A percentile compares a stretch with the other conserved stretches of the same genome.
phyloP scores from a whole-genome alignment of 2,797 vertebrate genomes.

The Clarias fuscus region DNA sequence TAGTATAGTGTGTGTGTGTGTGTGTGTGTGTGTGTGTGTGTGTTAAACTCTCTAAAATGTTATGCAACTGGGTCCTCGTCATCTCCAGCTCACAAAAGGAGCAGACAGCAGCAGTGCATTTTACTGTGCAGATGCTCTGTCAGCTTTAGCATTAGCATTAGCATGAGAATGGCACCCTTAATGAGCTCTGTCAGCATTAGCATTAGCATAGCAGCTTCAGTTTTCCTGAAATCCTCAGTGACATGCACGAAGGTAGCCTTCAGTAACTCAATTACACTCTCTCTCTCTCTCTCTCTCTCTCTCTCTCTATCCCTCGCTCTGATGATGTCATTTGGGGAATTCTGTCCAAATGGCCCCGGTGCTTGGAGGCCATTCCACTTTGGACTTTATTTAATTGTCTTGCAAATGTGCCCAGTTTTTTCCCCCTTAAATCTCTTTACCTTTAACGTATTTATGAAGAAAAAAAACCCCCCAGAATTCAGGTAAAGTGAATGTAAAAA shows the following conservation, averaged over 20 bases:
- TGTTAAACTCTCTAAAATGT: too few relatives aligned
- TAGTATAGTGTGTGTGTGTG: background rate
- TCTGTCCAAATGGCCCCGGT: constrained; percentile 38
- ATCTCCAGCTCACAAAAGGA: constrained; percentile 50
- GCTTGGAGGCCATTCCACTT: constrained; percentile 42
- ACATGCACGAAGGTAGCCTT: constrained; percentile 40
- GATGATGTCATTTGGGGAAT: constrained; percentile 55
- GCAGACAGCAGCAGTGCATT: constrained; percentile 57
- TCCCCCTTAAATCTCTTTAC: constrained; percentile 30
- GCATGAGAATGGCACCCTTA: background rate
- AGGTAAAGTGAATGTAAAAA: background rate
- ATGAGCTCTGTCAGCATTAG: constrained; percentile 11
- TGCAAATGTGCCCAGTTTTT: constrained; percentile 43
- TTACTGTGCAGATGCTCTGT: background rate
- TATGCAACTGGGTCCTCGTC: background rate
- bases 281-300: constrained; percentile 7
- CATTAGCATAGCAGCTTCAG: constrained; percentile 36
- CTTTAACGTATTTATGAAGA: constrained; percentile 41
- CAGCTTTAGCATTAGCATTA: constrained; percentile 20
- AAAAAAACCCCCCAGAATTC: background rate
- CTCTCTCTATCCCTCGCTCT: constrained; percentile 49
- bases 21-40: constrained; percentile 15
- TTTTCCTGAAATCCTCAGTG: constrained; percentile 52
- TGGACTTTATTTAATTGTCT: constrained; percentile 54
- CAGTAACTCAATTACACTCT: constrained; percentile 24